A percentile compares a stretch with the other conserved stretches of the same genome.
Conservation (phyloP, 2,113 vertebrate genomes). For the Sardina pilchardus region DNA sequence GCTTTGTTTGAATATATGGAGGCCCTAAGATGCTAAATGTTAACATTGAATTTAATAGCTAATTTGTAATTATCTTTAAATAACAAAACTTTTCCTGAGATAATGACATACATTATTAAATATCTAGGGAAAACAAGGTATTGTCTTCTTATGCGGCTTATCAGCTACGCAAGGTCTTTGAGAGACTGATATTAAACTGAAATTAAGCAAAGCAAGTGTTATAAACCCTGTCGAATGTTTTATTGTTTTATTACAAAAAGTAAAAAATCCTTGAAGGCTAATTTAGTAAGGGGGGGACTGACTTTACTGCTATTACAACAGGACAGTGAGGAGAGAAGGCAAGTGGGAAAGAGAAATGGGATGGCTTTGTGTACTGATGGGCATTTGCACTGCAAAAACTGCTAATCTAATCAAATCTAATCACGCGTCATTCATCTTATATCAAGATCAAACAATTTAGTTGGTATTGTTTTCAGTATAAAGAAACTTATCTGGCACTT, state of each 20-base stretch:
- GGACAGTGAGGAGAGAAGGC: no score
- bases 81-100: background rate
- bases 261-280: no score
- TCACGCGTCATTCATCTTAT: no score
- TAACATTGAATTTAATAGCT: background rate
- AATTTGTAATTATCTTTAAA: background rate
- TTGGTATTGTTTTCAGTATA: no score
- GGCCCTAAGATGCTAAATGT: background rate
- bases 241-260: background rate
- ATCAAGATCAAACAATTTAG: no score
- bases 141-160: background rate
- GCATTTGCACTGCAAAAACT: no score
- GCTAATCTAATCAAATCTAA: no score
- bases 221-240: background rate
- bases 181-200: background rate
- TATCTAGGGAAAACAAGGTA: background rate
- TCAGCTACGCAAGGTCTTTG: background rate
- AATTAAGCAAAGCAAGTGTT: background rate
- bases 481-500: no score
- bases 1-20: background rate
- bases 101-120: background rate
- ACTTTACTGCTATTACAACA: no score
- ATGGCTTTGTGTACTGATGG: no score
- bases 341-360: no score
- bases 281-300: no score